Conservation (phyloP, 2,113 vertebrate species). For the Scomber colias region DNA sequence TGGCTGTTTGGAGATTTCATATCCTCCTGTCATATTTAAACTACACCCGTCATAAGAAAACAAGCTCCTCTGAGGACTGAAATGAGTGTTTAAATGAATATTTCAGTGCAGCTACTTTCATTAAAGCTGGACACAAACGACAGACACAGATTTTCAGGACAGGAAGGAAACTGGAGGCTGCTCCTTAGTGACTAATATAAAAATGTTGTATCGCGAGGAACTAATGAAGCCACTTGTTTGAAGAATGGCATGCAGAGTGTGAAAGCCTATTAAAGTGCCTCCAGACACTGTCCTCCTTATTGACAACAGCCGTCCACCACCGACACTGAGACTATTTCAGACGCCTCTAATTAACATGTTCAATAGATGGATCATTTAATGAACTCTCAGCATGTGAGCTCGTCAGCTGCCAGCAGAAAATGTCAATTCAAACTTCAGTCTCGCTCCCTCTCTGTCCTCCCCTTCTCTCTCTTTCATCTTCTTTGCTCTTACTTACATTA, state of each 20-base stretch:
- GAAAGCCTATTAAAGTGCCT: slow-evolving; percentile 43
- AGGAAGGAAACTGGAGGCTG: slow-evolving; percentile 19
- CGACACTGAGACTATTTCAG: slow-evolving; percentile 58
- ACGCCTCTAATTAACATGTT: slow-evolving; percentile 69
- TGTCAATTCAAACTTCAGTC: slow-evolving; percentile 54
- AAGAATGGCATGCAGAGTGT: slow-evolving; percentile 39
- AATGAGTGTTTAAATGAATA: slow-evolving; percentile 40
- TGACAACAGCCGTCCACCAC: slow-evolving; percentile 46
- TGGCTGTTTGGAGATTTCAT: slow-evolving; percentile 52
- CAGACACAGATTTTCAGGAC: slow-evolving; percentile 26
- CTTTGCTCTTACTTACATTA: not conserved
- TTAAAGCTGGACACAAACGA: slow-evolving; percentile 42
- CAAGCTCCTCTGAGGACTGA: slow-evolving; percentile 22
- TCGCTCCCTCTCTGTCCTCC: not conserved
- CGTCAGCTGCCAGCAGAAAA: slow-evolving; percentile 58
- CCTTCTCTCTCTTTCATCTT: not conserved
- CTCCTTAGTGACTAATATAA: slow-evolving; percentile 30
- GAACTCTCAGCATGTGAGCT: slow-evolving; percentile 63
- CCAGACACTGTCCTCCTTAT: slow-evolving; percentile 46
- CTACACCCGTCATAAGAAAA: slow-evolving; percentile 32
- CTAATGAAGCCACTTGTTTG: slow-evolving; percentile 59
- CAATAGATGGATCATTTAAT: slow-evolving; percentile 73
- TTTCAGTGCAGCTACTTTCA: slow-evolving; percentile 43
- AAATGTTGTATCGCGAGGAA: slow-evolving; percentile 19
- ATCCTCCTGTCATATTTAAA: slow-evolving; percentile 56